Conservation (phyloP, 1,140 invertebrate genomes). For the Phymastichus coffea region DNA sequence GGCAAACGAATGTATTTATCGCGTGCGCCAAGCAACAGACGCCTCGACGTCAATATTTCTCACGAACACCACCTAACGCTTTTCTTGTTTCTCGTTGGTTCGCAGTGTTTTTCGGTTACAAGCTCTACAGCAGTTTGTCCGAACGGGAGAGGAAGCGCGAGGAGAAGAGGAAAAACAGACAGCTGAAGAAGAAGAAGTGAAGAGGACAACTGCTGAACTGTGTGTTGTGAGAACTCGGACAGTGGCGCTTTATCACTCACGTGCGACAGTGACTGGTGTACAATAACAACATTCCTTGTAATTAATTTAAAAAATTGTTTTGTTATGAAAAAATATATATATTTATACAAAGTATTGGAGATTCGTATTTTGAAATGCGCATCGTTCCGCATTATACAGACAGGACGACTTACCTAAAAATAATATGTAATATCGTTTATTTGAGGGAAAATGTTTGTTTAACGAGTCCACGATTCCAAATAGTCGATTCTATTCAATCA, state of each 20-base stretch:
- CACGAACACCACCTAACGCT: not conserved
- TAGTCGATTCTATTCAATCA: too few species aligned
- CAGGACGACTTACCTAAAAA: too few species aligned
- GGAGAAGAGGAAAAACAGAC: conserved; percentile 59
- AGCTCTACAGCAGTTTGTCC: conserved; percentile 71
- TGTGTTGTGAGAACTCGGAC: conserved; percentile 3
- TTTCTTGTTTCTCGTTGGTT: conserved; percentile 52
- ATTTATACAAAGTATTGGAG: conserved; percentile 22
- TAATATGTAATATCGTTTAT: too few species aligned
- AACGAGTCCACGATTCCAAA: too few species aligned
- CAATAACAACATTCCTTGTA: conserved; percentile 27
- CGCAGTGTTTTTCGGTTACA: conserved; percentile 83
- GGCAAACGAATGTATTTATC: conserved; percentile 9
- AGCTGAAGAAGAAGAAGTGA: conserved; percentile 61
- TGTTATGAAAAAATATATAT: conserved; percentile 28
- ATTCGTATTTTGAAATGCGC: too few species aligned
- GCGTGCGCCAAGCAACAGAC: not conserved
- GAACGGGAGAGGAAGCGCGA: conserved; percentile 60
- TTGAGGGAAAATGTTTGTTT: too few species aligned
- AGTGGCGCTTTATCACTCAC: not conserved
- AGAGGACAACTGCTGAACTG: too few species aligned
- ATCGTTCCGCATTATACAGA: too few species aligned
- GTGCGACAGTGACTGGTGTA: conserved; percentile 24
- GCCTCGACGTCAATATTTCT: not conserved
- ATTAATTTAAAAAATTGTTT: conserved; percentile 29